Evolutionary conservation across 1,140 invertebrate genomes (phyloP).

Genomic region (Grapholita molesta): DNA sequence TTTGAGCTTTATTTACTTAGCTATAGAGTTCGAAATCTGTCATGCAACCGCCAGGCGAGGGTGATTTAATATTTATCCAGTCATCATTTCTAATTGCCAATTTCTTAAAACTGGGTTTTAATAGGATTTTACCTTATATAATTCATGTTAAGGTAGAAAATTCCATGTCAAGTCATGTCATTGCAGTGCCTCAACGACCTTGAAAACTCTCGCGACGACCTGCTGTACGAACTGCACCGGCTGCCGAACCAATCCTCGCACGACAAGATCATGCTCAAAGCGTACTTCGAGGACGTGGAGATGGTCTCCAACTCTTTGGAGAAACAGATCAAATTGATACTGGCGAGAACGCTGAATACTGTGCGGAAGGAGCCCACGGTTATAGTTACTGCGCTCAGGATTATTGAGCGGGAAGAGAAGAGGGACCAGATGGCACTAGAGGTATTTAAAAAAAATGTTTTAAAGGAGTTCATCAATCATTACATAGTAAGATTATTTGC

Average conservation of each 20-base stretch:
- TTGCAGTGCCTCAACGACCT: conserved; percentile 92
- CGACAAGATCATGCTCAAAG: conserved; percentile 94
- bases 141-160: too few species aligned
- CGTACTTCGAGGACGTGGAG: conserved; percentile 98
- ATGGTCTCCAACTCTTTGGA: conserved; percentile 93
- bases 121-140: too few species aligned
- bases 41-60: too few species aligned
- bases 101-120: too few species aligned
- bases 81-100: too few species aligned
- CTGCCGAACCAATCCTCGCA: conserved; percentile 93
- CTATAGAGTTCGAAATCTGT: too few species aligned
- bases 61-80: too few species aligned
- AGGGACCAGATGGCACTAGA: conserved; percentile 89
- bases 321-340: conserved; percentile 93
- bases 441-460: too few species aligned
- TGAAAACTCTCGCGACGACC: conserved; percentile 97
- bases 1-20: too few species aligned
- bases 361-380: conserved; percentile 96
- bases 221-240: conserved; percentile 96
- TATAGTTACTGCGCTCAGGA: conserved; percentile 96
- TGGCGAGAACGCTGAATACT: conserved; percentile 94
- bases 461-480: too few species aligned
- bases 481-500: too few species aligned
- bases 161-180: too few species aligned
- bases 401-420: conserved; percentile 98